Percentiles rank a stretch among this genome's conserved stretches.
Conservation (phyloP, 2,888 invertebrate genomes). For the Podabrus alpinus region DNA sequence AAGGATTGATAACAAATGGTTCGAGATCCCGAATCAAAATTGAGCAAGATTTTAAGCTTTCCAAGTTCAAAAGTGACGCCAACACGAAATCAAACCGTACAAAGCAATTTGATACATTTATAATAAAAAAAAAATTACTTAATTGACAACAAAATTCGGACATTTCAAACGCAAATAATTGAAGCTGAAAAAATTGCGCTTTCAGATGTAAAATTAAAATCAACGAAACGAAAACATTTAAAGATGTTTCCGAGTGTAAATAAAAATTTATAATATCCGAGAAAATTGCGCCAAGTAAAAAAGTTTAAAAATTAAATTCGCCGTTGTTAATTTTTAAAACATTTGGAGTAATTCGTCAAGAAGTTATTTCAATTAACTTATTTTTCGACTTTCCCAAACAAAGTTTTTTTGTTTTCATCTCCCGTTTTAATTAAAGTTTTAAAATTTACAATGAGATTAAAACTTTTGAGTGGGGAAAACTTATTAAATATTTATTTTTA, state of each 20-base stretch:
- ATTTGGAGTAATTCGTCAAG: conserved; percentile 9
- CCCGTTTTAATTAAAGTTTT: conserved; percentile 16
- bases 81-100: not conserved
- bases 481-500: conserved; percentile 1
- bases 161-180: not conserved
- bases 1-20: not conserved
- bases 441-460: conserved; percentile 12
- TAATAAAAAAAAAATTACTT: not conserved
- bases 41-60: not conserved
- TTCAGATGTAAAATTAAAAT: conserved; percentile 13
- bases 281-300: not conserved
- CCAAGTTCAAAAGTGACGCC: not conserved
- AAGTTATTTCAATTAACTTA: not conserved
- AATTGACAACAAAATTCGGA: not conserved
- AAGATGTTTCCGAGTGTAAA: conserved; percentile 1
- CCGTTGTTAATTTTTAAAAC: conserved; percentile 12
- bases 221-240: conserved; percentile 7
- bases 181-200: conserved; percentile 2
- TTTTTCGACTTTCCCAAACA: not conserved
- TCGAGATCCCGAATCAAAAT: not conserved
- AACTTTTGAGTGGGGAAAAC: not conserved
- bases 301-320: not conserved
- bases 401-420: not conserved
- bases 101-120: not conserved
- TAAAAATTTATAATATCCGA: not conserved